Evolutionary conservation across 1,140 invertebrate species (phyloP), one percentile per base, ranked within the genome.

Genomic region (Caenorhabditis brenneri): DNA sequence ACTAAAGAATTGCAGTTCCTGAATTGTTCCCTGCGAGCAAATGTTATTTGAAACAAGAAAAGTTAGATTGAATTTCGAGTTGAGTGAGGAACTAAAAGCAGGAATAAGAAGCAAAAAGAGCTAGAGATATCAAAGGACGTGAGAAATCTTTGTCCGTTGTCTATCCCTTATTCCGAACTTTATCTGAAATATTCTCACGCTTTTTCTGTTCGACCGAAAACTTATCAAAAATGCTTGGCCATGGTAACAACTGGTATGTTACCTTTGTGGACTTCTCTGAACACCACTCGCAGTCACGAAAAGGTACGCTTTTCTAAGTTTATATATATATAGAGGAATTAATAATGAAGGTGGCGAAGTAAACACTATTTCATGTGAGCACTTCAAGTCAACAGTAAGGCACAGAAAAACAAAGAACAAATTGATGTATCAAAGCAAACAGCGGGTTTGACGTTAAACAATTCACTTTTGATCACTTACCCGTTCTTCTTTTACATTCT

Each of bases 391-490:
- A 65, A 74, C 65, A 74, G 65, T 74, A 74, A 24, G 65, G 36
- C 65, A 74, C 65, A 42, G 36, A 31, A 74, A 74, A 74, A 74
- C 65, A 74, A 42, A 74, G 65, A 74, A 46, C 65, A 74, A 74
- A 74, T 31, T 74, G 19, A 74, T 74, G 65, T 74, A 74, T 74
- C 19, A 10, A 42, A 36, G 24, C 65, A 74, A 74, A 74, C 36
- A 74, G 33, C 46, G 65, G 36, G 65, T 24, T 74, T 74, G 65
- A 74, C 65, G 65, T 74, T 74, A 74, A 74, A 42, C 65, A 74
- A 74, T 74, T 74, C 65, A 74, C 65, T 74, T 74, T 74, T 74
- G 65, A 74, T 74, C 65, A 42, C 65, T 42, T 74, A 74, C 65
- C 36, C n/a, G 58, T 65, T 65, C 7, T n/a, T n/a, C 48, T 4